phyloP scores from a whole-genome alignment of 2,797 vertebrate genomes.

The Lycodopsis pacificus region DNA sequence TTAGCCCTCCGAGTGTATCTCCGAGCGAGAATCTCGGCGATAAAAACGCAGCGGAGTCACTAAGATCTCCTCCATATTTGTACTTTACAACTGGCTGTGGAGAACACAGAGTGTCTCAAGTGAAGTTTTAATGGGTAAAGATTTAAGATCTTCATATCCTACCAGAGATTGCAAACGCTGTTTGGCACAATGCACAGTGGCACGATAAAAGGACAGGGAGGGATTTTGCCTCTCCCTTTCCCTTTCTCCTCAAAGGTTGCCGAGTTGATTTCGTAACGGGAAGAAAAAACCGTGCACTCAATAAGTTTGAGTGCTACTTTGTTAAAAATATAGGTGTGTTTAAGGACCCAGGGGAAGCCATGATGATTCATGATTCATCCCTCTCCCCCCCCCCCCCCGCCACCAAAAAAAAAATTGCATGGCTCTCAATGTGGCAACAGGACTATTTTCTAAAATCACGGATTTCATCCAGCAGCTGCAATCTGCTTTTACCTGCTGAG shows the following conservation, averaged over 20 bases:
- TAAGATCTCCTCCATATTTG: conserved; percentile 65
- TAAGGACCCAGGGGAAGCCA: conserved; percentile 29
- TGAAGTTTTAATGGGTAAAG: conserved; percentile 75
- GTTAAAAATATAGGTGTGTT: background rate
- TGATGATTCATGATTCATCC: conserved; percentile 35
- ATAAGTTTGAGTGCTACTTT: conserved; percentile 9
- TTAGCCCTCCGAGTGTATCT: conserved; percentile 69
- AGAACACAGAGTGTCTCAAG: conserved; percentile 55
- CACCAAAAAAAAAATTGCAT: conserved; percentile 40
- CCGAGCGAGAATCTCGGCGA: conserved; percentile 49
- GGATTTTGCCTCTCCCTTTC: conserved; percentile 15
- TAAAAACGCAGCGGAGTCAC: conserved; percentile 40
- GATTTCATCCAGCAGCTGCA: conserved; percentile 68
- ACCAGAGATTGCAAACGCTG: conserved; percentile 58
- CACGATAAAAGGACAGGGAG: conserved; percentile 48
- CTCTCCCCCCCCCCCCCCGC: no score
- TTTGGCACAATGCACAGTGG: conserved; percentile 55
- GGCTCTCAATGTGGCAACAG: conserved; percentile 45
- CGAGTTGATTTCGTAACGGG: conserved; percentile 1
- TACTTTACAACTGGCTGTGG: conserved; percentile 65
- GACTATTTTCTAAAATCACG: conserved; percentile 64
- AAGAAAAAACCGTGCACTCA: background rate
- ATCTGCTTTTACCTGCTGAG: conserved; percentile 73
- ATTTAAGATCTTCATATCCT: conserved; percentile 79
- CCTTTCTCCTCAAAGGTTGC: conserved; percentile 11